Evolutionary conservation across 2,113 vertebrate species (phyloP).

Genomic region (Grammomys surdaster): DNA sequence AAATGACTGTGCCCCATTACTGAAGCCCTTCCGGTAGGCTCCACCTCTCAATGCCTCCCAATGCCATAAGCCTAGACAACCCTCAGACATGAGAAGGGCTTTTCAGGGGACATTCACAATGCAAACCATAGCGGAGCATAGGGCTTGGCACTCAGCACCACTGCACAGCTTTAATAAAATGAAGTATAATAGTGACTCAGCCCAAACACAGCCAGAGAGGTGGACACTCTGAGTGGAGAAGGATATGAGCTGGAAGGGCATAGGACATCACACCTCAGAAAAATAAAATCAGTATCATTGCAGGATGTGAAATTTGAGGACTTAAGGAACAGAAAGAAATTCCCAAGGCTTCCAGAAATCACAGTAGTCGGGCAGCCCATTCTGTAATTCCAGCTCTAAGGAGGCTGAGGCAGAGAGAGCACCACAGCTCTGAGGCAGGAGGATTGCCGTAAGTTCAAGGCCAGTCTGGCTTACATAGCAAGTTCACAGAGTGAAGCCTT

Average conservation of each 20-base stretch:
- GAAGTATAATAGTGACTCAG: not conserved
- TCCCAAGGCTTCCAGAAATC: not conserved
- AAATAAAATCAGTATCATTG: not conserved
- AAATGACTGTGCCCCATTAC: not conserved
- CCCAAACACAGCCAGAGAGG: not conserved
- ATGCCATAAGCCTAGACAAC: not conserved
- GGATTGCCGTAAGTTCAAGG: not conserved
- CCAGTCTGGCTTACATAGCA: not conserved
- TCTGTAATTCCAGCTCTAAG: not conserved
- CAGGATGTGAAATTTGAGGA: not conserved
- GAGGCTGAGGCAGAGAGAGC: not conserved
- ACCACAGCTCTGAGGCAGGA: not conserved
- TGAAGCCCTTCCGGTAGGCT: not conserved
- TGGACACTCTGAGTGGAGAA: not conserved
- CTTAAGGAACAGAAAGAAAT: not conserved
- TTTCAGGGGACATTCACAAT: not conserved
- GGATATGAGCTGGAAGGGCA: not conserved
- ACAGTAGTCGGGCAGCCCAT: not conserved
- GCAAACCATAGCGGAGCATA: not conserved
- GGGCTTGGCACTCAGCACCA: not conserved
- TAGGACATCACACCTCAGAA: not conserved
- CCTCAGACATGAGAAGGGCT: not conserved
- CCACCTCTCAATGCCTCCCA: not conserved
- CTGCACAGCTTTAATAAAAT: not conserved
- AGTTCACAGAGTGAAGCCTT: not conserved